Evolutionary conservation across 2,888 invertebrate genomes (phyloP).

Genomic region (Eristalis arbustorum): DNA sequence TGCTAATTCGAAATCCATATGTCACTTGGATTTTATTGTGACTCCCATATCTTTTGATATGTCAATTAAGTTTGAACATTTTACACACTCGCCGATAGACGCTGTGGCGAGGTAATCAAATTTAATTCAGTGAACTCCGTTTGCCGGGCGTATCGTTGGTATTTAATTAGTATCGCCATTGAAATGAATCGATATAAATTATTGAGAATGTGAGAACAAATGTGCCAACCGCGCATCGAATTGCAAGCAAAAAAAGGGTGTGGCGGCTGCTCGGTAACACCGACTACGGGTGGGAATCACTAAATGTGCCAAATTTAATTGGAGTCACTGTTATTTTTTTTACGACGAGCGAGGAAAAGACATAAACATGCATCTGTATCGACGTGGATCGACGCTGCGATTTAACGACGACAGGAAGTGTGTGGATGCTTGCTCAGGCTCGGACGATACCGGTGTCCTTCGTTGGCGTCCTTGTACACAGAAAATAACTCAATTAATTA

Average conservation of each 20-base stretch:
- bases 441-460: constrained; percentile 26
- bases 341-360: background rate
- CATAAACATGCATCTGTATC: background rate
- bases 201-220: constrained; percentile 61
- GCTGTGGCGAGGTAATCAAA: constrained; percentile 39
- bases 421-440: constrained; percentile 34
- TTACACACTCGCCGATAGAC: constrained; percentile 8
- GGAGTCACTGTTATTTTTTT: constrained; percentile 60
- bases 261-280: background rate
- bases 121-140: constrained; percentile 52
- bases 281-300: constrained; percentile 38
- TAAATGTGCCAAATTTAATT: constrained; percentile 66
- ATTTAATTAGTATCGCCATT: constrained; percentile 66
- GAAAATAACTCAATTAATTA: constrained; percentile 68
- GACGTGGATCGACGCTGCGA: background rate
- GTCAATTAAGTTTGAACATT: constrained; percentile 66
- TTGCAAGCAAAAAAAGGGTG: constrained; percentile 24
- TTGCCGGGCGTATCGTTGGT: constrained; percentile 41
- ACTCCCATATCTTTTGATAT: constrained; percentile 68
- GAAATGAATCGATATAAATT: constrained; percentile 62
- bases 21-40: constrained; percentile 67
- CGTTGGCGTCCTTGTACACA: background rate
- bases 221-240: constrained; percentile 44
- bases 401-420: constrained; percentile 48
- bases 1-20: constrained; percentile 70